phyloP scores from a whole-genome alignment of 2,797 vertebrate species.

The Gila robusta region DNA sequence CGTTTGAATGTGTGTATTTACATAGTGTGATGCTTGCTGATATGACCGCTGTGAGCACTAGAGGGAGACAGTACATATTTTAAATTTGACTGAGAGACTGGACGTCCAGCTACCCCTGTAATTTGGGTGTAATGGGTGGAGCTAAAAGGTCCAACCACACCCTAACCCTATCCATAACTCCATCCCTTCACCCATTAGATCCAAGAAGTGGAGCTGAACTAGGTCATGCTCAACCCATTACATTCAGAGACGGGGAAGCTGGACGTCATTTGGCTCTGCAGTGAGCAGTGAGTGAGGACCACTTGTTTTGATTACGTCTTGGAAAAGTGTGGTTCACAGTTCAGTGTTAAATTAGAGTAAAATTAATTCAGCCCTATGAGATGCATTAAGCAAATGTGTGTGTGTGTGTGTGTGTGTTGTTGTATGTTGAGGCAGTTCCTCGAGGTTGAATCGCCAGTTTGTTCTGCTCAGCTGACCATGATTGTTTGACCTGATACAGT shows the following conservation, averaged over 20 bases:
- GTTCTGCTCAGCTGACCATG: constrained; percentile 25
- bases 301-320: background rate
- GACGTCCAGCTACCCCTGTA: background rate
- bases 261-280: background rate
- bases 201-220: background rate
- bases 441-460: background rate
- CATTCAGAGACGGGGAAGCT: background rate
- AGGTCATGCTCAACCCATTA: background rate
- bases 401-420: background rate
- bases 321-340: background rate
- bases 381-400: background rate
- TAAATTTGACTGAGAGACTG: background rate
- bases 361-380: background rate
- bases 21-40: background rate
- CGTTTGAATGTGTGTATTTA: background rate
- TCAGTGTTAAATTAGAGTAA: background rate
- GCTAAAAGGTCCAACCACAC: background rate
- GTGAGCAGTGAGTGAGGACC: background rate
- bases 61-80: background rate
- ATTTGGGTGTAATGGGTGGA: no score
- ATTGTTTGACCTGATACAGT: background rate
- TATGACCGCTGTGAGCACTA: background rate
- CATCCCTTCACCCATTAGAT: background rate
- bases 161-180: background rate
- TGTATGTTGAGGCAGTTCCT: background rate